Evolutionary conservation across 2,113 vertebrate genomes (phyloP).

Genomic region (Gallinago jamesoni): DNA sequence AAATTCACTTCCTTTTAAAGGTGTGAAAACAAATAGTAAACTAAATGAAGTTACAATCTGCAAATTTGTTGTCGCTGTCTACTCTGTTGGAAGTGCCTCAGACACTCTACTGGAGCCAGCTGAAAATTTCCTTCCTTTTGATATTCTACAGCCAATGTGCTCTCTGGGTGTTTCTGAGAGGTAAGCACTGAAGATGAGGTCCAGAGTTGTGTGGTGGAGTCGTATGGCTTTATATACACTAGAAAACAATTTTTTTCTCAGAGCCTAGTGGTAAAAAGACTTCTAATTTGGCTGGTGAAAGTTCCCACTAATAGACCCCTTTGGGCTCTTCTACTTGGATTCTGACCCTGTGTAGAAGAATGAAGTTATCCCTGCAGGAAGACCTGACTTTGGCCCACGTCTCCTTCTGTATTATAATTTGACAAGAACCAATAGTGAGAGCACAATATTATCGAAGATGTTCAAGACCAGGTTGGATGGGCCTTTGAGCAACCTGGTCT

Average conservation of each 20-base stretch:
- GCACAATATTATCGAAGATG: neutral
- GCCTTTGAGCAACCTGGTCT: no score
- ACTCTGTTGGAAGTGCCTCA: neutral
- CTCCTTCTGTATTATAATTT: neutral
- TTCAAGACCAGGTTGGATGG: no score
- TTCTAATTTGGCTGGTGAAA: neutral
- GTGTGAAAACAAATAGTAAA: neutral
- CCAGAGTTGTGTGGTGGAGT: neutral
- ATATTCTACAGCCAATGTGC: neutral
- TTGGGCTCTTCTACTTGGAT: neutral
- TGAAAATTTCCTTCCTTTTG: neutral
- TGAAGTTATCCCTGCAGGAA: neutral
- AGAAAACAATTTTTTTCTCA: neutral
- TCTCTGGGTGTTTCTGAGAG: neutral
- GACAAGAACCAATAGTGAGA: neutral
- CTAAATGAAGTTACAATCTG: neutral
- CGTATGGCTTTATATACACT: neutral
- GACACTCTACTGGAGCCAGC: neutral
- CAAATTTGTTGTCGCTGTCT: neutral
- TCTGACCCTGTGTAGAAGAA: neutral
- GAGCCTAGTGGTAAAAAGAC: neutral
- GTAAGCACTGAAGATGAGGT: neutral
- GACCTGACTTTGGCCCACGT: accelerated
- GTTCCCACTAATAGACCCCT: neutral
- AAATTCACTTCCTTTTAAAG: neutral